Conservation (phyloP, 1,140 invertebrate species). For the Protaetia brevitarsis region DNA sequence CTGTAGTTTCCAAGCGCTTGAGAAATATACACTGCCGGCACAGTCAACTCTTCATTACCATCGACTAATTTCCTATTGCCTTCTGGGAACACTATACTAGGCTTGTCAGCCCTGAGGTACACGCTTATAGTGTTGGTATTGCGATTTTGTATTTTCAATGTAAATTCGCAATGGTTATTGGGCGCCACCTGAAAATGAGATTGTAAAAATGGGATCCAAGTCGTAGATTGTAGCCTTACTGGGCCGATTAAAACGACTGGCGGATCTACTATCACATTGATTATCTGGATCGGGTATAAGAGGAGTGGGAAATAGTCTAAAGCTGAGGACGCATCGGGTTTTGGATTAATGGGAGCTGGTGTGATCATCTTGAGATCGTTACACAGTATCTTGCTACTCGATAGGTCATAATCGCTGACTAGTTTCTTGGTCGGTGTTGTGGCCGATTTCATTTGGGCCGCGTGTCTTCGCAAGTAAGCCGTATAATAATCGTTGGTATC, state of each 20-base stretch:
- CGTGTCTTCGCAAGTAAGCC: neutral
- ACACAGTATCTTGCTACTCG: neutral
- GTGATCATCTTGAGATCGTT: neutral
- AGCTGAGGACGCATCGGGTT: neutral
- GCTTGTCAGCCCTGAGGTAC: neutral
- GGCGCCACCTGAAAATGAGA: conserved; percentile 1
- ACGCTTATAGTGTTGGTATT: neutral
- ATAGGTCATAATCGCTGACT: neutral
- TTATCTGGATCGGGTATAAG: neutral
- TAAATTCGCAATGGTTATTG: neutral
- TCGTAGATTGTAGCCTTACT: too few relatives aligned
- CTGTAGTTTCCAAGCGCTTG: neutral
- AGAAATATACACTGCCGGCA: neutral
- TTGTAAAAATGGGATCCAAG: too few relatives aligned
- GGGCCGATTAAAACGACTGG: neutral
- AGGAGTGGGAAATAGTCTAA: neutral
- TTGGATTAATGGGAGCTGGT: neutral
- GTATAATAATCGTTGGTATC: neutral
- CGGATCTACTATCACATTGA: neutral
- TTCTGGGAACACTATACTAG: neutral
- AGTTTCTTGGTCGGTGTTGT: neutral
- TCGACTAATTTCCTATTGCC: neutral
- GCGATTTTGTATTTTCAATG: neutral
- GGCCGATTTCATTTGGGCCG: neutral
- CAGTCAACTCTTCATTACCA: neutral